phyloP scores from a whole-genome alignment of 2,113 vertebrate genomes.

The Periophthalmus modestus region DNA sequence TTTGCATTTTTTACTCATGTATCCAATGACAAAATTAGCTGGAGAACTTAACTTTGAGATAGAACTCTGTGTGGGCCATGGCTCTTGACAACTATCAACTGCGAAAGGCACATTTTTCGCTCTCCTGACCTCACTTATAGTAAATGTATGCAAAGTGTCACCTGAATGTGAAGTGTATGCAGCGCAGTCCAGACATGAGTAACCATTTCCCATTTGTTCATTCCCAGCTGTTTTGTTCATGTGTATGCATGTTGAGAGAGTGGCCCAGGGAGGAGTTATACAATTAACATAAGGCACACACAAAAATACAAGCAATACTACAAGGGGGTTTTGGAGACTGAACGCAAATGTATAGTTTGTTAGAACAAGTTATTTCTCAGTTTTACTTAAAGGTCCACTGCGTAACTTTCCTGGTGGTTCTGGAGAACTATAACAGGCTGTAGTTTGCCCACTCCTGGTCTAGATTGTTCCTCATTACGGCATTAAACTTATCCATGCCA shows the following conservation, averaged over 20 bases:
- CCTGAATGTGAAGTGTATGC: conserved; percentile 42
- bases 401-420: too few species aligned
- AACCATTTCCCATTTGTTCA: conserved; percentile 57
- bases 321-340: too few species aligned
- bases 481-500: too few species aligned
- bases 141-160: conserved; percentile 44
- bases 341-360: too few species aligned
- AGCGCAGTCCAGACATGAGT: conserved; percentile 58
- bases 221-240: conserved; percentile 50
- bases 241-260: conserved; percentile 32
- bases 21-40: neutral
- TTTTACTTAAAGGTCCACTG: too few species aligned
- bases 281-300: neutral
- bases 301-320: neutral
- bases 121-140: conserved; percentile 44
- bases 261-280: neutral
- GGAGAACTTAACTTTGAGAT: neutral
- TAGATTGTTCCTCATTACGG: too few species aligned
- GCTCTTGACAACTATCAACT: conserved; percentile 33
- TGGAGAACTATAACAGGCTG: too few species aligned
- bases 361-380: too few species aligned
- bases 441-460: too few species aligned
- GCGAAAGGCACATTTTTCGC: conserved; percentile 28
- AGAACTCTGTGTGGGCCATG: conserved; percentile 44
- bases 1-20: neutral